These are phyloP conservation scores for Triplophysa rosa DNA, from an alignment of 2,113 vertebrate genomes.

Conservation along the genomic window DNA sequence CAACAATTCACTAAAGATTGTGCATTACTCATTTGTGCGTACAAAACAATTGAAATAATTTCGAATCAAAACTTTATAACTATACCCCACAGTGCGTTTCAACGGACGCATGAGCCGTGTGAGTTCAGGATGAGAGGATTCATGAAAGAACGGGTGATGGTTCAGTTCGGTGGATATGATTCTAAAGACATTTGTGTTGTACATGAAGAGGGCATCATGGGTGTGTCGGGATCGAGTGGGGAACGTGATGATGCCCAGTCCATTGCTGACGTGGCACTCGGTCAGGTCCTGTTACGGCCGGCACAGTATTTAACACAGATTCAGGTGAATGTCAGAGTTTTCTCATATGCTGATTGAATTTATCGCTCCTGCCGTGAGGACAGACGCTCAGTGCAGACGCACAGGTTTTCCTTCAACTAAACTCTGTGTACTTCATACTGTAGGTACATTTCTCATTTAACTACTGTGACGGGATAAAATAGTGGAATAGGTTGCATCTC, in stretches of 20 bases:
- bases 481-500: not conserved
- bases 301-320: not conserved
- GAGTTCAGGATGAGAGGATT: too few species aligned
- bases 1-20: not conserved
- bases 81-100: not conserved
- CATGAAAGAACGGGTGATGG: too few species aligned
- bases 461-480: not conserved
- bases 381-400: not conserved
- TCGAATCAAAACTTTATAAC: not conserved
- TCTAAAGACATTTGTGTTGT: not conserved
- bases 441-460: not conserved
- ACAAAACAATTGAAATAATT: too few species aligned
- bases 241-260: not conserved
- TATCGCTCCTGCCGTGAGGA: not conserved
- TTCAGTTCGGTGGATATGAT: too few species aligned
- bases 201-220: not conserved
- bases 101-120: not conserved
- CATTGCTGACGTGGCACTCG: constrained; percentile 17
- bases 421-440: not conserved
- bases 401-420: not conserved
- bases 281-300: not conserved
- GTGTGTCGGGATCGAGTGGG: constrained; percentile 14
- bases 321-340: not conserved
- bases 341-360: not conserved
- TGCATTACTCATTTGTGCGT: not conserved